Evolutionary conservation across 2,797 vertebrate species (phyloP), one percentile per base, ranked within the genome.

Genomic region (Crypturellus tataupa): DNA sequence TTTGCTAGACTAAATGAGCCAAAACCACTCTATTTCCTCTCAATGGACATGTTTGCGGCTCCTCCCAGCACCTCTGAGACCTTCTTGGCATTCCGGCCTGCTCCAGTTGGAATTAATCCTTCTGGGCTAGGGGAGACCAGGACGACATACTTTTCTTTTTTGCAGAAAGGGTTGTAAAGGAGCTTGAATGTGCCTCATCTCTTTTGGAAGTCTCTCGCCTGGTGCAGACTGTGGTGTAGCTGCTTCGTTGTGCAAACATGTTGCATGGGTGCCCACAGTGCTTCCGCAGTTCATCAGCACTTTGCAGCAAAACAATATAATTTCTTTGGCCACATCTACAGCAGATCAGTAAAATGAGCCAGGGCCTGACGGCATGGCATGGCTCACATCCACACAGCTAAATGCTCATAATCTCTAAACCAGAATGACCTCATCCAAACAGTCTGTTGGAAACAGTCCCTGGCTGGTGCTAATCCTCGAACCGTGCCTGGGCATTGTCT

Each of bases 401-500:
- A 1, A 1, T 42, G 85, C 80, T 85, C 55, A 3, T 69, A 79
- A 90, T 91, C 83, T 85, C 44, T 64, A 65, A 86, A 72, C 24
- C 63, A 80, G 40, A 58, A 63, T 93, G 93, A 95, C 63, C 77
- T 95, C 93, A 96, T 93, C 88, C 90, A 53, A 65, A 23, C 73
- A 88, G 70, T 37, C 80, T 58, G 37, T 39, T 96, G 96, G 95
- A 93, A 86, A 90, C 11, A 0, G 23, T 62, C 80, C 83, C 80
- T 6, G 17, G 49, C 33, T 1, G 0, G 49, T 0, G 31, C 67
- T 95, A 91, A 95, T 96, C 88, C 88, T 70, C 55, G 72, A 58
- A 76, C 78, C 42, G 12, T 93, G 96, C 80, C 93, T 95, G 88
- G 83, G 83, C 90, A 93, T 88, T 81, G 78, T 95, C 78, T 46